Percentiles rank a stretch among this genome's conserved stretches.
phyloP scores from a whole-genome alignment of 2,797 vertebrate genomes.

The Anguilla marmorata region DNA sequence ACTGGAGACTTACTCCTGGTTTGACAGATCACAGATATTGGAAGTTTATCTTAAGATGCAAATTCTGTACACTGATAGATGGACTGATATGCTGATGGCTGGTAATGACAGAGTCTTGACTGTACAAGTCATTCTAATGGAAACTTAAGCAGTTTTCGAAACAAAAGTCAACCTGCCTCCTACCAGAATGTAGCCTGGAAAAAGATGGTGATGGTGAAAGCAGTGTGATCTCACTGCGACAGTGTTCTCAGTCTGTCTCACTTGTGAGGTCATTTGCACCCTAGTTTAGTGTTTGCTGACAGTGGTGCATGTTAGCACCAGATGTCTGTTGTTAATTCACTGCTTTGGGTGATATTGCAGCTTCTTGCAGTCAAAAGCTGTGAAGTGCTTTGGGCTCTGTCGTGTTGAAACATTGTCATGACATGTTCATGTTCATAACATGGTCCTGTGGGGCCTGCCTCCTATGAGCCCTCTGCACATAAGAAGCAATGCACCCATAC shows the following conservation, averaged over 20 bases:
- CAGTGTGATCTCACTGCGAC: background rate
- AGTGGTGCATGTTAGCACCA: background rate
- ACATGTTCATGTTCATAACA: background rate
- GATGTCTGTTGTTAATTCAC: slow-evolving; percentile 4
- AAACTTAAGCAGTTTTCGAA: background rate
- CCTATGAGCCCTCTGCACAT: background rate
- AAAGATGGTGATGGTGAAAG: background rate
- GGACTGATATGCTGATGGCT: background rate
- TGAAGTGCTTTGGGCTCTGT: background rate
- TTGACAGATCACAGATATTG: background rate
- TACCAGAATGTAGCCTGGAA: too few species aligned
- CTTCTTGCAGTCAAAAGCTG: background rate
- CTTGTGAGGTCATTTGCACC: background rate
- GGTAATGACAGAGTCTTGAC: background rate
- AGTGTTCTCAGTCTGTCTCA: background rate
- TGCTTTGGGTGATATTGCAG: background rate
- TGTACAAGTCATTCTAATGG: background rate
- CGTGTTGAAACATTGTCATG: background rate
- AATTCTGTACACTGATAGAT: background rate
- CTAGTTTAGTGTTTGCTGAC: background rate
- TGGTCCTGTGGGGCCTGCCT: background rate
- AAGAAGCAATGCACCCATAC: background rate
- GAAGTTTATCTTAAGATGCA: background rate
- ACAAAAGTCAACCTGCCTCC: background rate
- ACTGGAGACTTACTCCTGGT: too few species aligned